Conservation (phyloP, 2,113 vertebrate species). For the Aegypius monachus region DNA sequence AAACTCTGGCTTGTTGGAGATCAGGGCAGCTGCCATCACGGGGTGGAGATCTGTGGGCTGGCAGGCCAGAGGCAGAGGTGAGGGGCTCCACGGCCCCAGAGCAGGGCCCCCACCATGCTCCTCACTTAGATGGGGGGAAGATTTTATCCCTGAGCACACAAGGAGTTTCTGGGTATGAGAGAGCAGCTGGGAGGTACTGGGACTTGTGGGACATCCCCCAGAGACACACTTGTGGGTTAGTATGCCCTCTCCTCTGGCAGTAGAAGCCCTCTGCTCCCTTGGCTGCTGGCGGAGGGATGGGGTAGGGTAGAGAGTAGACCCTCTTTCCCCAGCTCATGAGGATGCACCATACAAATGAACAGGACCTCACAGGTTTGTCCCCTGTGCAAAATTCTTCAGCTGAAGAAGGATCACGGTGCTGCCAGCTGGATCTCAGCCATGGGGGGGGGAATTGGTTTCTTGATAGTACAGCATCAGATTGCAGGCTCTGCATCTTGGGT, state of each 20-base stretch:
- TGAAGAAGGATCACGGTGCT: background rate
- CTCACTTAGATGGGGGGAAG: background rate
- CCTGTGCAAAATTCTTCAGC: background rate
- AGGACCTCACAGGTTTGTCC: background rate
- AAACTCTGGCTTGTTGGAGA: constrained; percentile 88
- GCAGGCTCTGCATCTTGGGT: too few relatives aligned
- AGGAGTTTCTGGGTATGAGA: background rate
- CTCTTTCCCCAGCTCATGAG: background rate
- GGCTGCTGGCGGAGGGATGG: background rate
- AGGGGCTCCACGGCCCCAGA: background rate
- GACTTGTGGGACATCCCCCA: too few relatives aligned
- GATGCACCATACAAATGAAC: background rate
- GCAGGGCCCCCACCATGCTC: background rate
- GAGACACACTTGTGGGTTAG: background rate
- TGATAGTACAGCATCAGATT: too few relatives aligned
- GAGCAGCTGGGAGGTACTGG: background rate
- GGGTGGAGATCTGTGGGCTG: constrained; percentile 88
- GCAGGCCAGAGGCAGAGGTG: background rate
- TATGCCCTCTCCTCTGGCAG: background rate
- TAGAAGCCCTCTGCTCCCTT: background rate
- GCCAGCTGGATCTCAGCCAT: background rate
- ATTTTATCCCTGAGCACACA: background rate
- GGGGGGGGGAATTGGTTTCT: too few relatives aligned
- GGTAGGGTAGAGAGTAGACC: background rate
- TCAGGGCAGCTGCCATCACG: constrained; percentile 86